Evolutionary conservation across 2,888 invertebrate genomes (phyloP), one percentile per base, ranked within the genome.

Genomic region (Apantesis nais): DNA sequence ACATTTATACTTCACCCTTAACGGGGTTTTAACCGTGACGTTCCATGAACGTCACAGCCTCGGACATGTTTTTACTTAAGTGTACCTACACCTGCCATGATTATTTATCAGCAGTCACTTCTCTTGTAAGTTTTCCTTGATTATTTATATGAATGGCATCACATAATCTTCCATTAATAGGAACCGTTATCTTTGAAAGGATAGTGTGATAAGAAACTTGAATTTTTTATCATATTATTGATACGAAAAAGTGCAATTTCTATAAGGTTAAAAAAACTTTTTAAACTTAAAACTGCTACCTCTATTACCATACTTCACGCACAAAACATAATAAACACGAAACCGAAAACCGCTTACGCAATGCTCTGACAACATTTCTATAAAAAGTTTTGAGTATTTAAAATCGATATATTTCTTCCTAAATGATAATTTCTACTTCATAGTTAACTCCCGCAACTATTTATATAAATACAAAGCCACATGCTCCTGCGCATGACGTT

Each of bases 401-500:
- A 34, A 22, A 34, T 9, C 25, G 8, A 8, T 1, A 25, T 14
- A 5, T 14, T 3, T 12, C 12, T 37, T 37, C 62, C 12, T 14
- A 55, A 29, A 14, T 11, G 63, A 11, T 19, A 25, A n/a, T 19
- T 41, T 44, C 11, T 11, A 19, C 5, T n/a, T 9, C 3, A 8
- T 16, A 25, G 16, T 55, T 37, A 58, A 64, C 48, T 34, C n/a
- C 64, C 52, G 34, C 52, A 34, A 4, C 41, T 34, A 34, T 5
- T 5, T 52, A 37, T 29, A 58, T 22, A 9, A 39, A 19, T 66
- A 39, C 31, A 39, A 39, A 67, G 60, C 29, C 9, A 66, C 66
- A 44, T 31, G 41, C 60, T 19, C 22, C 19, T 31, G 52, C 60
- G 37, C 31, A 62, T 79, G 72, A 74, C 64, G 29, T 63, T 44